Evolutionary conservation across 2,797 vertebrate genomes (phyloP).

Genomic region (Pseudopleuronectes americanus): DNA sequence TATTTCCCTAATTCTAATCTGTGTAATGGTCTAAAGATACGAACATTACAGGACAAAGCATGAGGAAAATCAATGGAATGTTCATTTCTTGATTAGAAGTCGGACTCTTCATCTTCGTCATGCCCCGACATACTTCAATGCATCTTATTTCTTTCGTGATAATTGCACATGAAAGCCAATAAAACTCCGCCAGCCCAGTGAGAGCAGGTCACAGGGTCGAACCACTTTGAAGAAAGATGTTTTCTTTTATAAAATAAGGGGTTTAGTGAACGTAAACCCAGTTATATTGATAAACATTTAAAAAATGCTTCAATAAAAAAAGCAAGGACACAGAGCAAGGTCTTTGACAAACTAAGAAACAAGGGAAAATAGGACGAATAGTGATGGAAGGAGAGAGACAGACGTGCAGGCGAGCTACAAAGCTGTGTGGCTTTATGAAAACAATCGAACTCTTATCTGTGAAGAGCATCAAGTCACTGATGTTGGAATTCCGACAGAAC

Average conservation of each 20-base stretch:
- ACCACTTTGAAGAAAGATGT: conserved; percentile 3
- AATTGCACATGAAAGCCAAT: conserved; percentile 49
- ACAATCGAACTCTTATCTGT: no score
- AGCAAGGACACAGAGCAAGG: not conserved
- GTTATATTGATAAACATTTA: conserved; percentile 1
- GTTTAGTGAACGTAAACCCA: not conserved
- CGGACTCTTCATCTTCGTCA: conserved; percentile 22
- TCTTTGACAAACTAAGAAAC: not conserved
- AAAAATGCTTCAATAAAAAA: not conserved
- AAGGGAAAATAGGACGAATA: not conserved
- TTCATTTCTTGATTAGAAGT: conserved; percentile 61
- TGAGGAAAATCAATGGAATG: conserved; percentile 59
- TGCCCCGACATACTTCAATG: conserved; percentile 14
- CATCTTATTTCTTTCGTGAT: conserved; percentile 23
- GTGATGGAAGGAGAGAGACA: not conserved
- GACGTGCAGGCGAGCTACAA: conserved; percentile 5
- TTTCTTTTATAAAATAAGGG: conserved; percentile 1
- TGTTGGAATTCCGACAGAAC: no score
- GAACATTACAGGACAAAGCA: conserved; percentile 39
- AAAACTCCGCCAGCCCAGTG: conserved; percentile 32
- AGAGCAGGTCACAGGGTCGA: conserved; percentile 10
- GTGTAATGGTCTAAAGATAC: conserved; percentile 54
- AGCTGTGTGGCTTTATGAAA: no score
- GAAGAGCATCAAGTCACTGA: no score
- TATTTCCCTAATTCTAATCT: conserved; percentile 63